Evolutionary conservation across 2,113 vertebrate species (phyloP).

Genomic region (Centropus unirufus): DNA sequence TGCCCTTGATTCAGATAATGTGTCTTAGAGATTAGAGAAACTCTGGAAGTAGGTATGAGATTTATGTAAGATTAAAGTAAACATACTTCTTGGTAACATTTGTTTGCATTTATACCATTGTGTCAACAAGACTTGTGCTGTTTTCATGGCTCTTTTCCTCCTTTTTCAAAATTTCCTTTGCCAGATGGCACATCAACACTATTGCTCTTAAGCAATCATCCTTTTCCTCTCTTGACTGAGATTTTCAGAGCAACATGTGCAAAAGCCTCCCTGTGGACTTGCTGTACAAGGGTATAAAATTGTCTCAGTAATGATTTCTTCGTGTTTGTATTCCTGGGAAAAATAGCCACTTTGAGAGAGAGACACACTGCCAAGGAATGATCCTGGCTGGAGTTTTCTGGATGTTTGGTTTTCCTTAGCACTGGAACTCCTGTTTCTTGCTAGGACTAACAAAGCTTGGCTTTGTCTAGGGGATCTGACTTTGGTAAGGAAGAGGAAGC

Average conservation of each 20-base stretch:
- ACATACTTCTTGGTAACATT: background rate
- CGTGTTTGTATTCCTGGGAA: background rate
- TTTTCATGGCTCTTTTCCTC: background rate
- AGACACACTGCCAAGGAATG: too few species aligned
- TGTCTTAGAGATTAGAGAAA: background rate
- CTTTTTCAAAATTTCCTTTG: background rate
- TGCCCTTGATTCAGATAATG: background rate
- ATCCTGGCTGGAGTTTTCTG: too few species aligned
- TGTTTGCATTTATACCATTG: background rate
- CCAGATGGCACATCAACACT: background rate
- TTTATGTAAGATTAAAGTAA: background rate
- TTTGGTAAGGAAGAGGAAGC: background rate
- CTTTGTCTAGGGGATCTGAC: background rate
- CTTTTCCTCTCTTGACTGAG: background rate
- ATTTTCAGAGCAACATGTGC: background rate
- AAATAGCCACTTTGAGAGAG: too few species aligned
- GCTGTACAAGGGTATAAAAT: background rate
- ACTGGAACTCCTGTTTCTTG: background rate
- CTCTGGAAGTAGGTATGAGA: background rate
- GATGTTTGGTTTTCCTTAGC: background rate
- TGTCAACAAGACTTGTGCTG: background rate
- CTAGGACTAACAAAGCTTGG: background rate
- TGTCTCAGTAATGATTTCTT: background rate
- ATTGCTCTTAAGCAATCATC: background rate
- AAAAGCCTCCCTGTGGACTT: background rate